Base-by-base conservation (phyloP, 2,888 invertebrate genomes). In the Tyria jacobaeae region DNA sequence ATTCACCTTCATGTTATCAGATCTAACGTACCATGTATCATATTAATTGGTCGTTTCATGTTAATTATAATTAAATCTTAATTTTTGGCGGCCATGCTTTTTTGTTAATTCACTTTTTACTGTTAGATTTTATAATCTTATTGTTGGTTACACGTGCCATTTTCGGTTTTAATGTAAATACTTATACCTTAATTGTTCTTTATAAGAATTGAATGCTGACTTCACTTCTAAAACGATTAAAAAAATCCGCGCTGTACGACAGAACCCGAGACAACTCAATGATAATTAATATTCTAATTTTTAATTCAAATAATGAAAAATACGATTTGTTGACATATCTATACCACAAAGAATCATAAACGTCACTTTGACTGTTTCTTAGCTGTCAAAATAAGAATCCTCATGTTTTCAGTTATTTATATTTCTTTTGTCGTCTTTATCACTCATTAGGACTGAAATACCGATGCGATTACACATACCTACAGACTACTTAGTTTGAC, bases 21-120 rank as follows among this genome's bases (percentile, higher is more conserved):
- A 82, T 83, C 79, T 67, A 76, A 75, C 77, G 78, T 73, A 76
- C 78, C 77, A 78, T 79, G 81, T 80, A 82, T 83, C 83, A 83
- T 81, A 84, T 79, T 84, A 84, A 84, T 84, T 84, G 83, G 83
- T 81, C 83, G 79, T 76, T 81, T 78, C 78, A 71, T 78, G 81
- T 83, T 83, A 79, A 83, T 81, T 83, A 78, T 82, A 84, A 84
- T 84, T 84, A 84, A 81, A 81, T 76, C 77, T 79, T 79, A 76
- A 75, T 75, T 73, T 79, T 77, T 73, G 77, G 59, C 73, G 64
- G 71, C 73, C 76, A 68, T 74, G 59, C 56, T 74, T 78, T 76
- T 76, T 78, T 68, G 78, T 57, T 78, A 74, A 73, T 71, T 71
- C 66, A 53, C 52, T 66, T 73, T 77, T 75, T 71, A 76, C 79